Evolutionary conservation across 2,888 invertebrate genomes (phyloP), one percentile per base, ranked within the genome.

Genomic region (Cynaeus angustus): DNA sequence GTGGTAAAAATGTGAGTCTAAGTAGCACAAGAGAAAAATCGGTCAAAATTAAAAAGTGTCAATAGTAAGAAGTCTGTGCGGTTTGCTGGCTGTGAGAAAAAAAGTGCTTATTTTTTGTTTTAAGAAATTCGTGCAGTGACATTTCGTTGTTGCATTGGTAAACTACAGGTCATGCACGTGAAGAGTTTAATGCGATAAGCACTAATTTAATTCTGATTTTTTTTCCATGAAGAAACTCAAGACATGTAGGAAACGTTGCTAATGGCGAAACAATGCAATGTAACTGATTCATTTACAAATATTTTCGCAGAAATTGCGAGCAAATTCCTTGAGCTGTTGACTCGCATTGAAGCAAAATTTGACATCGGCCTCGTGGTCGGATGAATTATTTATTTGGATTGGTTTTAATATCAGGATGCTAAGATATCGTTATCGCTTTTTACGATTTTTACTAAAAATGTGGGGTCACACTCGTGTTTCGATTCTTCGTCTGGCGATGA

Each of bases 1-100:
- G 59, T 14, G 30, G 37, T 59, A 46, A 59, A 46, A 46, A 46
- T 16, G 45, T 28, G 28, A 59, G n/a, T n/a, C n/a, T 45, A 45
- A 45, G 13, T 45, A 28, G 28, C 5, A 7, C 5, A 28, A 28
- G 28, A 5, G 4, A 7, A 28, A 28, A 28, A 5, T 33, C 33
- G 33, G 33, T 7, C 33, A 33, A 33, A 33, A 33, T 33, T 33
- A 6, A 33, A 21, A 21, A 21, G 21, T 21, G 21, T 21, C 21
- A 21, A 21, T 21, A 21, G 21, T 21, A n/a, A n/a, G n/a, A n/a
- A n/a, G n/a, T n/a, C n/a, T n/a, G 2, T 21, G 21, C 21, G 4
- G 21, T 21, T 21, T 21, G 21, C 21, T 21, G 21, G 21, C 21
- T 21, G 21, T 21, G 21, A 33, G 7, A 33, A 33, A 33, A 33